phyloP scores from a whole-genome alignment of 2,888 invertebrate species.

The Drepanosiphum platanoidis region DNA sequence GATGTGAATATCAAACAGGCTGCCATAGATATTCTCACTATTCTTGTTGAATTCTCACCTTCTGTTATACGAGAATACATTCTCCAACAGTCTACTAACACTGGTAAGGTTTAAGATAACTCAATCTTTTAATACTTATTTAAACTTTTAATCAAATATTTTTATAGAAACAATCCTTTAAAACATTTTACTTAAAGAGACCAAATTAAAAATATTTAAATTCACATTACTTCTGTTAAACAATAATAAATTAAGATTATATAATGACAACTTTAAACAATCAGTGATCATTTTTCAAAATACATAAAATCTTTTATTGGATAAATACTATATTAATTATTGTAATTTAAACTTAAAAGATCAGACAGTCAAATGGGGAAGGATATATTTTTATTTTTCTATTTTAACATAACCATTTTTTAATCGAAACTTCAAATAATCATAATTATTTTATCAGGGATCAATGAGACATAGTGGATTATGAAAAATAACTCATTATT shows the following conservation, averaged over 20 bases:
- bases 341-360: no score
- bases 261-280: no score
- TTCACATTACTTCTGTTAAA: no score
- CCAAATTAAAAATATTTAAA: no score
- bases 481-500: neutral
- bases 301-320: no score
- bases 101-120: conserved; percentile 7
- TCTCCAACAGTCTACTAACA: conserved; percentile 73
- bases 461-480: neutral
- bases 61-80: conserved; percentile 97
- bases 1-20: conserved; percentile 95
- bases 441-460: neutral
- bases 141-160: no score
- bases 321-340: no score
- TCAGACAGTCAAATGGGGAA: neutral
- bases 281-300: no score
- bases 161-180: no score
- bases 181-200: no score
- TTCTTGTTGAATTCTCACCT: conserved; percentile 98
- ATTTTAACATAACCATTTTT: neutral
- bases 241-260: no score
- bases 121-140: no score
- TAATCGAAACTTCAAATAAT: neutral
- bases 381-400: neutral
- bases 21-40: conserved; percentile 97